These are phyloP conservation scores for Sinocyclocheilus maitianheensis DNA, from an alignment of 2,113 vertebrate genomes.

Conservation along the genomic window DNA sequence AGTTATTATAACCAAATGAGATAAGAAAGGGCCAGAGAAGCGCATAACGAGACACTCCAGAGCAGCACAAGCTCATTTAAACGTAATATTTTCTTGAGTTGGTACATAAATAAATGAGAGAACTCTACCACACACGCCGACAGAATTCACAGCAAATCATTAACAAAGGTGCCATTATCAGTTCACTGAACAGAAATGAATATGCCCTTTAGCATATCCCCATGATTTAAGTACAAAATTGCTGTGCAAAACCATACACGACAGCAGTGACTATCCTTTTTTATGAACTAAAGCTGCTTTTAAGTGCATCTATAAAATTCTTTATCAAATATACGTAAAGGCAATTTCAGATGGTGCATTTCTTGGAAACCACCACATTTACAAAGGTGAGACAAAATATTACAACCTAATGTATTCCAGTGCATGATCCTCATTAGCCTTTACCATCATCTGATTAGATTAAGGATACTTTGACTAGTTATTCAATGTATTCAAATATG, in stretches of 20 bases:
- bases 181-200: conserved; percentile 7
- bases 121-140: conserved; percentile 19
- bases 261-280: neutral
- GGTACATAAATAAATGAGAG: neutral
- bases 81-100: neutral
- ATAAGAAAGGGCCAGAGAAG: conserved; percentile 2
- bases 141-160: conserved; percentile 46
- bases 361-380: conserved; percentile 17
- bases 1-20: conserved; percentile 24
- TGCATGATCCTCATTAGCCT: conserved; percentile 20
- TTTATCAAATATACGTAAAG: conserved; percentile 22
- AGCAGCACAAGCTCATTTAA: neutral
- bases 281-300: conserved; percentile 3
- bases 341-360: neutral
- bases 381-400: conserved; percentile 25
- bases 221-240: conserved; percentile 43
- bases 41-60: neutral
- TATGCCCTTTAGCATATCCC: neutral
- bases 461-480: conserved; percentile 11
- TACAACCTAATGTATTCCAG: conserved; percentile 11
- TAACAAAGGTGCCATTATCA: conserved; percentile 12
- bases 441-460: neutral
- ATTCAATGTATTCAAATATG: conserved; percentile 18
- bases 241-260: neutral
- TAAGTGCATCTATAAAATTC: conserved; percentile 25